Base-by-base conservation (phyloP, 2,888 invertebrate species). In the Mimachlamys varia region DNA sequence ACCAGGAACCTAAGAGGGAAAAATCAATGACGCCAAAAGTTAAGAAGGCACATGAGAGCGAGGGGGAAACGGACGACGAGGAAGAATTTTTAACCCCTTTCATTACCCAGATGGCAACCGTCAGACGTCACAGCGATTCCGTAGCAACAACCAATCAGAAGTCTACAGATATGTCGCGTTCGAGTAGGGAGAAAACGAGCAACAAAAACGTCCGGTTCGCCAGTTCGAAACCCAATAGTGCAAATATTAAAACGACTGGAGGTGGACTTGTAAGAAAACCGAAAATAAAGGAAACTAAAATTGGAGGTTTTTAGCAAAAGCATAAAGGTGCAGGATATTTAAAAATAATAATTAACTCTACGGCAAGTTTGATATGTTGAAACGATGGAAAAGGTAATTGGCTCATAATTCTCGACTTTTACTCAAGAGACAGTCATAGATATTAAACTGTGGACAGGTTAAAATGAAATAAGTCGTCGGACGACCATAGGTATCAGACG, bases 81-180 rank as follows among this genome's bases (percentile, higher is more conserved):
- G 93, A 94, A 22, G 92, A 92, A 12, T 88, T 76, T 27, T 76
- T 93, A 0, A 93, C 94, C 0, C 94, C 94, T 13, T 94, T 94
- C 76, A 93, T 94, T 62, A 94, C 94, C 33, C 94, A 94, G 90
- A 94, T 94, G 94, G 94, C 93, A 4, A 91, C 89, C 37, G 93
- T 93, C 2, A 88, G 93, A 89, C 89, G 89, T 38, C 90, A 90
- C 27, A 92, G 90, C 76, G 76, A 27, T 19, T 76, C 76, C 76
- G 76, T 76, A 76, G 76, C 27, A 33, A 76, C 76, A 76, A 12
- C 27, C 27, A 27, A 27, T 33, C 76, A 76, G 27, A 76, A 76
- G 33, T 27, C 27, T 76, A 4, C 15, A 33, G 76, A 76, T 27
- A 27, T 19, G 2, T 12, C 76, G 12, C 27, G 76, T 7, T 76